phyloP scores from a whole-genome alignment of 1,140 invertebrate species.

The Platorchestia sp. region DNA sequence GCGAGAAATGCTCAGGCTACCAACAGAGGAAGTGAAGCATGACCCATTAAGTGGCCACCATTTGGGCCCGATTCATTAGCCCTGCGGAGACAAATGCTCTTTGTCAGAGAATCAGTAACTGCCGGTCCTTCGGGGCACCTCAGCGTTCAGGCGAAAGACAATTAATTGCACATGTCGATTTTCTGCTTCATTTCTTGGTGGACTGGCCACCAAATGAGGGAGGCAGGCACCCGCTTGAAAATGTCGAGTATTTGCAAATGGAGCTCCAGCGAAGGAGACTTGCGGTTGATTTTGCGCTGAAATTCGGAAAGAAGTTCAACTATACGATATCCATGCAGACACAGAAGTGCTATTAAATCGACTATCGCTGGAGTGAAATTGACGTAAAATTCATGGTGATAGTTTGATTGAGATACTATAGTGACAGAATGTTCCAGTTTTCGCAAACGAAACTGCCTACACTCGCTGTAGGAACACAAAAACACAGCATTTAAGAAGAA shows the following conservation, averaged over 20 bases:
- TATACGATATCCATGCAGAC: neutral
- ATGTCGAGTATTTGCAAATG: neutral
- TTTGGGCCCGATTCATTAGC: neutral
- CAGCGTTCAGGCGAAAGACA: neutral
- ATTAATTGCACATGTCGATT: neutral
- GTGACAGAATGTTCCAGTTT: neutral
- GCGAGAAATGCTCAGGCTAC: neutral
- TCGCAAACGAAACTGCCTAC: neutral
- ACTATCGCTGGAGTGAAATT: too few relatives aligned
- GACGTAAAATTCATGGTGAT: neutral
- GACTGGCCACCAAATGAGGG: neutral
- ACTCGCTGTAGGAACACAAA: neutral
- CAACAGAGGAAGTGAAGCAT: neutral
- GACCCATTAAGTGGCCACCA: neutral
- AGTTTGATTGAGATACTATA: neutral
- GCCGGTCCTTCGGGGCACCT: neutral
- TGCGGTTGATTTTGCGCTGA: neutral
- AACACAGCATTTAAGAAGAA: neutral
- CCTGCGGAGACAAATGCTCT: neutral
- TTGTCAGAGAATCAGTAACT: neutral
- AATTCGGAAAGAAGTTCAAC: neutral
- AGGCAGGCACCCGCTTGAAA: neutral
- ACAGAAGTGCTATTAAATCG: neutral
- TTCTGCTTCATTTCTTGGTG: constrained; percentile 18
- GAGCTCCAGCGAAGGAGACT: neutral